phyloP scores from a whole-genome alignment of 2,113 vertebrate genomes.

The Phaetusa simplex region DNA sequence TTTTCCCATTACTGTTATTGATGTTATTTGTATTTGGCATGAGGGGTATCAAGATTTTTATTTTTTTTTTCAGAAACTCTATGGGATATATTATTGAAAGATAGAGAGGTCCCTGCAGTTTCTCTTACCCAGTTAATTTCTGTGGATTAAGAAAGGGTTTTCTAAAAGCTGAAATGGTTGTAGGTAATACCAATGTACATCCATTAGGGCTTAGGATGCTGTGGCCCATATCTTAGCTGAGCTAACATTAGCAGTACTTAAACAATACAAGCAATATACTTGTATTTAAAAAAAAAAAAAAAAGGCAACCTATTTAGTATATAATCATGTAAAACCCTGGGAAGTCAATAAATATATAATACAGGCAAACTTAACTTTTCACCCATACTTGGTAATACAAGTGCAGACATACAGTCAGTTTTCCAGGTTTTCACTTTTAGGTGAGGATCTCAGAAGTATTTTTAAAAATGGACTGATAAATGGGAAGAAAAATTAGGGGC shows the following conservation, averaged over 20 bases:
- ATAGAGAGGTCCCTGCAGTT: neutral
- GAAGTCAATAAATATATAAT: neutral
- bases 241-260: neutral
- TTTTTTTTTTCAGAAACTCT: neutral
- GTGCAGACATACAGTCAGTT: neutral
- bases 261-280: neutral
- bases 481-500: neutral
- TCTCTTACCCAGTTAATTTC: neutral
- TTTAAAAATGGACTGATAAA: neutral
- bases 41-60: neutral
- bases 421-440: neutral
- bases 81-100: neutral
- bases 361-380: neutral
- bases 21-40: neutral
- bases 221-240: neutral
- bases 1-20: neutral
- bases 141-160: neutral
- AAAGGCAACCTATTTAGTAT: neutral
- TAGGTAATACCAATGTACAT: neutral
- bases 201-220: neutral
- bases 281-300: neutral
- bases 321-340: neutral
- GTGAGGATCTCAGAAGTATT: neutral
- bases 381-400: neutral
- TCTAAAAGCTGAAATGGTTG: neutral